phyloP scores from a whole-genome alignment of 2,888 invertebrate genomes.

The Drosophila nr. perissopoda region DNA sequence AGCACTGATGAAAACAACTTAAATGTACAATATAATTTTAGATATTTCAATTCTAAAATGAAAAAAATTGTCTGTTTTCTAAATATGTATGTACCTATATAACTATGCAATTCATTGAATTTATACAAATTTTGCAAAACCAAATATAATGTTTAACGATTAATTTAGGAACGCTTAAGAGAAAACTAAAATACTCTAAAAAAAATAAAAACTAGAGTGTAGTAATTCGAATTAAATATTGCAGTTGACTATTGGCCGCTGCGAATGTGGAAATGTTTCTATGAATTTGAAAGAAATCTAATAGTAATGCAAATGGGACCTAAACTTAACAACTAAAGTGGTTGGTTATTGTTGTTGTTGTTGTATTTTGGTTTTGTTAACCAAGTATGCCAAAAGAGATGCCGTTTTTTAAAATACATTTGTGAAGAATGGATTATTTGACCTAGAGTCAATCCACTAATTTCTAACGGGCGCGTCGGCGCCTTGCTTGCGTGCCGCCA shows the following conservation, averaged over 20 bases:
- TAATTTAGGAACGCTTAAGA: background rate
- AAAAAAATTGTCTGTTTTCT: background rate
- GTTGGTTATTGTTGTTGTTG: slow-evolving; percentile 15
- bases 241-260: slow-evolving; percentile 30
- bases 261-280: background rate
- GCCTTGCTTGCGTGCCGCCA: slow-evolving; percentile 85
- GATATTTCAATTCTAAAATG: background rate
- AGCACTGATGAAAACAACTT: slow-evolving; percentile 10
- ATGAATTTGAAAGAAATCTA: background rate
- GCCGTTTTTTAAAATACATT: slow-evolving; percentile 37
- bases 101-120: background rate
- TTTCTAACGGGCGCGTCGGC: slow-evolving; percentile 86
- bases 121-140: slow-evolving; percentile 1
- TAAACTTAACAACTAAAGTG: slow-evolving; percentile 41
- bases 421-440: slow-evolving; percentile 16
- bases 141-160: background rate
- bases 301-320: slow-evolving; percentile 6
- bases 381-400: slow-evolving; percentile 30
- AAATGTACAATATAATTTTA: background rate
- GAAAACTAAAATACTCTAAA: background rate
- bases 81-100: background rate
- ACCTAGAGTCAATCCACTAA: slow-evolving; percentile 62
- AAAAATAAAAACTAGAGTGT: background rate
- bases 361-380: background rate
- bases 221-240: slow-evolving; percentile 10